Evolutionary conservation across 2,113 vertebrate genomes (phyloP).

Genomic region (Telmatochromis sp.): DNA sequence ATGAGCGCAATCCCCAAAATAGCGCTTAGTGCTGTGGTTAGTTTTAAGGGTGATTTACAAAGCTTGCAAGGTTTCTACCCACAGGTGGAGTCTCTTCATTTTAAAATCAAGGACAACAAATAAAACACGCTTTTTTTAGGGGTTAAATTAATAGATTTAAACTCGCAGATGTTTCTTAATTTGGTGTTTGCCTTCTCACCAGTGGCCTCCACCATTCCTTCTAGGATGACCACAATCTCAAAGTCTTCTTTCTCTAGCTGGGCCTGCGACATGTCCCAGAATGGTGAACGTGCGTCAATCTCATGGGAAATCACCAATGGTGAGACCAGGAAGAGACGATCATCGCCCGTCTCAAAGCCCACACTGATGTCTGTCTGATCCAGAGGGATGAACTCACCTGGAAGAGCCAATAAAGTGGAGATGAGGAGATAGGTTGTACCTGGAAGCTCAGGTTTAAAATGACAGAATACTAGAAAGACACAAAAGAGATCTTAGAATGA

Average conservation of each 20-base stretch:
- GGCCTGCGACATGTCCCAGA: constrained; percentile 76
- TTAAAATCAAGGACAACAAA: not conserved
- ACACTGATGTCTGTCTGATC: constrained; percentile 79
- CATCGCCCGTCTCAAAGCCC: constrained; percentile 76
- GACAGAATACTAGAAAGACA: not conserved
- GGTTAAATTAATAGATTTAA: not conserved
- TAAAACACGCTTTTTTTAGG: not conserved
- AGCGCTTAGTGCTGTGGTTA: not conserved
- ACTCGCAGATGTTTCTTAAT: not conserved
- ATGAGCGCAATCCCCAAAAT: not conserved
- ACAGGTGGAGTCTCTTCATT: not conserved
- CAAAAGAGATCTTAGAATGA: not conserved
- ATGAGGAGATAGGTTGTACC: not conserved
- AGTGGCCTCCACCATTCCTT: constrained; percentile 78
- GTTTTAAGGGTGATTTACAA: fast-evolving
- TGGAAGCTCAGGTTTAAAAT: not conserved
- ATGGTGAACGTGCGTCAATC: constrained; percentile 65
- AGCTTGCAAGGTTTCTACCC: not conserved
- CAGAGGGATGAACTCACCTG: constrained; percentile 77
- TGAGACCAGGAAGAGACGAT: constrained; percentile 76
- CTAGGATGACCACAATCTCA: constrained; percentile 77
- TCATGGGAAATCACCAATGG: constrained; percentile 77
- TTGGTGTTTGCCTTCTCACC: constrained; percentile 46
- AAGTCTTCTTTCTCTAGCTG: constrained; percentile 80
- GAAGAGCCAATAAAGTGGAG: not conserved